Conservation (phyloP, 2,888 invertebrate genomes). For the Bhutanitis thaidina region DNA sequence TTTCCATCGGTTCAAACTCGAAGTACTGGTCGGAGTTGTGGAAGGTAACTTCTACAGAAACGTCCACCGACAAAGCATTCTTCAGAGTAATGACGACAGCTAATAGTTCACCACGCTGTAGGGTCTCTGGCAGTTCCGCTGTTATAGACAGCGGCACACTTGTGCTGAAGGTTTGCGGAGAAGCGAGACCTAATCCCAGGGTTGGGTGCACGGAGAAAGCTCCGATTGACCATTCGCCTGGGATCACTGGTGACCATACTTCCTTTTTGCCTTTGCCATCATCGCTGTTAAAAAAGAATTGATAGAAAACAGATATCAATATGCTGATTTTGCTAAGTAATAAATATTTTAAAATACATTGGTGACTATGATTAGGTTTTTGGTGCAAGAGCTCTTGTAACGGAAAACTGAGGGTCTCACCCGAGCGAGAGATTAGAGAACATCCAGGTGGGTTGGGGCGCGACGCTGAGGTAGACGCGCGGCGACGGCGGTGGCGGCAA, state of each 20-base stretch:
- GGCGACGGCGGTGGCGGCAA: constrained; percentile 91
- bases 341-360: too few species aligned
- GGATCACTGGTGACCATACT: constrained; percentile 54
- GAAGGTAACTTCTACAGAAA: constrained; percentile 89
- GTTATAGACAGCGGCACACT: constrained; percentile 87
- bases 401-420: too few species aligned
- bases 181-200: constrained; percentile 60
- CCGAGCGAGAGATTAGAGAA: constrained; percentile 90
- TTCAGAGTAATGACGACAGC: constrained; percentile 92
- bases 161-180: constrained; percentile 54
- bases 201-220: constrained; percentile 71
- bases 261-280: constrained; percentile 65
- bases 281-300: constrained; percentile 40
- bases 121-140: constrained; percentile 91
- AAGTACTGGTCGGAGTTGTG: constrained; percentile 90
- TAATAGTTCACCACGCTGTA: constrained; percentile 94
- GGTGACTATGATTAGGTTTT: too few species aligned
- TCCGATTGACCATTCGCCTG: constrained; percentile 59
- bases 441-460: constrained; percentile 89
- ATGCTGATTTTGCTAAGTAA: too few species aligned
- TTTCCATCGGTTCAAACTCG: constrained; percentile 89
- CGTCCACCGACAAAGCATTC: constrained; percentile 90
- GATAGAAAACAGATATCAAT: too few species aligned
- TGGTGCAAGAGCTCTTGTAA: too few species aligned
- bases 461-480: constrained; percentile 87